Evolutionary conservation across 2,113 vertebrate species (phyloP), one percentile per base, ranked within the genome.

Genomic region (Miniopterus natalensis): DNA sequence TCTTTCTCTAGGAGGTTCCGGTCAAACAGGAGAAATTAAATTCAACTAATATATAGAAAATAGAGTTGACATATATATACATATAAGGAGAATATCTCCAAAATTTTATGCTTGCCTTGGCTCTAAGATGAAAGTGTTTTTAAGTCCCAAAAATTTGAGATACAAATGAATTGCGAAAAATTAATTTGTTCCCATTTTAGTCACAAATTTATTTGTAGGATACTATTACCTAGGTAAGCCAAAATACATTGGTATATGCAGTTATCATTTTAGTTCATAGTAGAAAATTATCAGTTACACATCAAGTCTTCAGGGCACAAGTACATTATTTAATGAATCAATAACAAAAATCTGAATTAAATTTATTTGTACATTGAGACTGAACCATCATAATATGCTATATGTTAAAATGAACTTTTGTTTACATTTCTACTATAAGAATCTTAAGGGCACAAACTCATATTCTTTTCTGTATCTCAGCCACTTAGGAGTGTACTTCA

Each of bases 11-110:
- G 10, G 10, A 85, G 25, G n/a, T 71, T 47, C 40, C 47, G 5
- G 2, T 83, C n/a, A 85, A 83, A 94, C 7, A 59, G 66, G 77
- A 90, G 7, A 93, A 95, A 89, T 85, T 12, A 95, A 92, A 88
- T 42, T 49, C 49, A 36, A 14, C 29, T 73, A 65, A 66, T 11
- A 93, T 9, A 65, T 57, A 74, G 45, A 80, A 95, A 95, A 86
- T 9, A 55, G 11, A 42, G 40, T 68, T 59, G 78, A 61, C 17
- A 81, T 13, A 47, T 20, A 17, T n/a, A 57, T 20, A 21, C 8
- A 21, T 21, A 55, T 65, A 79, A 63, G 14, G 4, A 92, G 11
- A 78, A 31, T 73, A 53, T 31, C 17, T 92, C 88, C 17, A 49
- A 86, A 79, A 80, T 65, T 23, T 55, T 53, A 27, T 49, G 20